Conservation (phyloP, 2,113 vertebrate species). For the Phrynocephalus versicolor region DNA sequence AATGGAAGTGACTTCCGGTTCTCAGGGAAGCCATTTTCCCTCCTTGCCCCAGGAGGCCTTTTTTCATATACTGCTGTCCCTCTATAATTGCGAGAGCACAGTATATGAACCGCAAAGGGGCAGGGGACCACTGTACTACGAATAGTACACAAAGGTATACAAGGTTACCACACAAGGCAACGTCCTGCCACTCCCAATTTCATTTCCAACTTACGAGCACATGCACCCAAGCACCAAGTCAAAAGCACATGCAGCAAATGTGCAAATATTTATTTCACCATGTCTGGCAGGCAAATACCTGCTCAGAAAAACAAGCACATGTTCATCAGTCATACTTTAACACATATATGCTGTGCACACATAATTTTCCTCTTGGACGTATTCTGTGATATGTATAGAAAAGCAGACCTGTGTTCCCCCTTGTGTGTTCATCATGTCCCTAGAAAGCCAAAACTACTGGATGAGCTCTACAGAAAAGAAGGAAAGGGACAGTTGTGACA, state of each 20-base stretch:
- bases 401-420: background rate
- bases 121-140: too few species aligned
- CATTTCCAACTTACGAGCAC: background rate
- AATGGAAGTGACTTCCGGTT: too few species aligned
- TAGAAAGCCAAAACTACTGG: too few species aligned
- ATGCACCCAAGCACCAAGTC: too few species aligned
- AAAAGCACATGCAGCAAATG: background rate
- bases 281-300: background rate
- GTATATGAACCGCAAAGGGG: too few species aligned
- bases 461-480: background rate
- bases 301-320: background rate
- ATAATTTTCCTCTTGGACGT: background rate
- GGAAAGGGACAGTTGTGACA: background rate
- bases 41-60: too few species aligned
- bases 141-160: background rate
- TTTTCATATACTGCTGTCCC: too few species aligned
- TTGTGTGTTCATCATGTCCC: background rate
- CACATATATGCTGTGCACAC: background rate
- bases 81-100: too few species aligned
- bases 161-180: background rate
- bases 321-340: background rate
- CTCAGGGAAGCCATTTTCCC: too few species aligned
- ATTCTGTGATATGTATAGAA: background rate
- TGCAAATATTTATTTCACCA: background rate
- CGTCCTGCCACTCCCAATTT: background rate